Conservation (phyloP, 2,888 invertebrate genomes). For the Thymelicus acteon region DNA sequence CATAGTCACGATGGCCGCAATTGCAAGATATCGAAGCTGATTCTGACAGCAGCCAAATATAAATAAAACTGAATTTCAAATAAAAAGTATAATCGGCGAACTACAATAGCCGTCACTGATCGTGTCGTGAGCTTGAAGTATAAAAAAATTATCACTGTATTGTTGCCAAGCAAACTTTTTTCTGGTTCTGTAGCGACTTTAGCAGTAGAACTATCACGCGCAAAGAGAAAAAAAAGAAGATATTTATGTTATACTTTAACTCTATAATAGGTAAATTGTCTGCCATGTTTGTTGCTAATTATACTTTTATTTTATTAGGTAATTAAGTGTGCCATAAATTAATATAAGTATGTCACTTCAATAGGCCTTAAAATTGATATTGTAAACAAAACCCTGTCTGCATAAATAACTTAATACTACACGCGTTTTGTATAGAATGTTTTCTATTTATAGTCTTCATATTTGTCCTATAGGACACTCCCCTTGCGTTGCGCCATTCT, state of each 20-base stretch:
- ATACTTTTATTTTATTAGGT: no score
- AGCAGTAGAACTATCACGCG: background rate
- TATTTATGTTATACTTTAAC: background rate
- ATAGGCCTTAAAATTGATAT: no score
- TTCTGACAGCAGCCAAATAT: background rate
- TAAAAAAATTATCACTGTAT: background rate
- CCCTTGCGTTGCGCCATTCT: background rate
- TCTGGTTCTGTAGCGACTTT: background rate
- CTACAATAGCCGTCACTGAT: background rate
- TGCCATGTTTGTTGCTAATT: no score
- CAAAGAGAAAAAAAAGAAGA: background rate
- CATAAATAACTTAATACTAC: no score
- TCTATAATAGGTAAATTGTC: no score
- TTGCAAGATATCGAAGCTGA: background rate
- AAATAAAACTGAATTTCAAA: background rate
- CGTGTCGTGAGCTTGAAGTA: constrained; percentile 3
- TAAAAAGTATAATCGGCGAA: background rate
- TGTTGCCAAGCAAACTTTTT: background rate
- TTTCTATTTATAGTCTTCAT: no score
- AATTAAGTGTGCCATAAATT: no score
- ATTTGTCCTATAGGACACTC: background rate
- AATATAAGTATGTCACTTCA: no score
- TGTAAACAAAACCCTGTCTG: no score
- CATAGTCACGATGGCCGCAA: background rate
- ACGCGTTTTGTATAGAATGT: no score